Evolutionary conservation across 2,888 invertebrate species (phyloP).

Genomic region (Deilephila elpenor): DNA sequence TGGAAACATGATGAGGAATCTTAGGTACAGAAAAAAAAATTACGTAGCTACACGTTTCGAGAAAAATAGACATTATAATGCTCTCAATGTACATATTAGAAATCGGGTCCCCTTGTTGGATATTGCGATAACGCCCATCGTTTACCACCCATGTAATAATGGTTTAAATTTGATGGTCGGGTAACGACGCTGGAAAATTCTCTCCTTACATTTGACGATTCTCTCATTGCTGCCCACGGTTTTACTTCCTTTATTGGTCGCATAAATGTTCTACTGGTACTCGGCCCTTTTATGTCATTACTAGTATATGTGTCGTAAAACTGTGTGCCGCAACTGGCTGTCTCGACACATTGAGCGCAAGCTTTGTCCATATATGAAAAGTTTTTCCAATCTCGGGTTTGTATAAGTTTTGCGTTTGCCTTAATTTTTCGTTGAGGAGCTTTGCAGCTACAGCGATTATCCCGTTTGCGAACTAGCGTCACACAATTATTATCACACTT

Average conservation of each 20-base stretch:
- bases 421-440: conserved; percentile 41
- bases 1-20: background rate
- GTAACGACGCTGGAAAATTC: conserved; percentile 13
- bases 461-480: conserved; percentile 59
- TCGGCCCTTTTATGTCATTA: conserved; percentile 33
- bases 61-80: background rate
- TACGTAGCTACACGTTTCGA: background rate
- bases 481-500: conserved; percentile 58
- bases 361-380: conserved; percentile 57
- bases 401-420: conserved; percentile 50
- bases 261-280: conserved; percentile 23
- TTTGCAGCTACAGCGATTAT: conserved; percentile 50
- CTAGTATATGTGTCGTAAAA: conserved; percentile 38
- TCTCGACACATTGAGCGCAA: conserved; percentile 50
- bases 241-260: conserved; percentile 30
- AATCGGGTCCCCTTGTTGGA: conserved; percentile 68
- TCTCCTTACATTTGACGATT: conserved; percentile 16
- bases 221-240: conserved; percentile 10
- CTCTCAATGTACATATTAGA: conserved; percentile 48
- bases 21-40: background rate
- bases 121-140: conserved; percentile 66
- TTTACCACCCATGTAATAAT: conserved; percentile 46
- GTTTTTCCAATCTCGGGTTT: conserved; percentile 46
- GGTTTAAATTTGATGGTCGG: conserved; percentile 5
- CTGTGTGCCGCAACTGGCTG: conserved; percentile 54